Percentiles rank a stretch among this genome's conserved stretches.
Conservation (phyloP, 2,113 vertebrate genomes). For the Campylomormyrus tamandua region DNA sequence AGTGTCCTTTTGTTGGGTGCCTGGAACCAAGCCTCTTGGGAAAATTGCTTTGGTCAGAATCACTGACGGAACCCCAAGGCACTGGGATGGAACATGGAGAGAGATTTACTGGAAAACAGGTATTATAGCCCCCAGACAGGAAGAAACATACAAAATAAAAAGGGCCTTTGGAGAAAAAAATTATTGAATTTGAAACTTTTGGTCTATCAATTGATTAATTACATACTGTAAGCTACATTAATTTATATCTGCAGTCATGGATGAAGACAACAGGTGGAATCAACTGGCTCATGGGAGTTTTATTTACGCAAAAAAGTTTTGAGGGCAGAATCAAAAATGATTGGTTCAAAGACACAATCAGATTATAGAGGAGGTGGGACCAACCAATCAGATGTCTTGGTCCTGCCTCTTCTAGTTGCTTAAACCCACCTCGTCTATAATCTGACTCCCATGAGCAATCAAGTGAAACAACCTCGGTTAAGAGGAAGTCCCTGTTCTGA, state of each 20-base stretch:
- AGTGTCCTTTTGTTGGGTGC: background rate
- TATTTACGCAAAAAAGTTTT: background rate
- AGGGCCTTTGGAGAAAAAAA: background rate
- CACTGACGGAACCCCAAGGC: background rate
- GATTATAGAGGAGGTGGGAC: no score
- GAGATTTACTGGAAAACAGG: background rate
- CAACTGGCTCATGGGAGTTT: background rate
- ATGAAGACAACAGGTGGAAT: background rate
- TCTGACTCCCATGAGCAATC: no score
- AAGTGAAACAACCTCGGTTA: background rate
- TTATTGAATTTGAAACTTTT: background rate
- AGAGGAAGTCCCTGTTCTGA: background rate
- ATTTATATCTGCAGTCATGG: background rate
- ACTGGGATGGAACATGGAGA: background rate
- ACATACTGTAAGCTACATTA: background rate
- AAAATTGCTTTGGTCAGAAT: background rate
- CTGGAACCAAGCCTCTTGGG: background rate
- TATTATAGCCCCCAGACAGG: background rate
- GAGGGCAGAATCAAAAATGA: no score
- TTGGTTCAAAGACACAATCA: no score
- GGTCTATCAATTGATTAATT: background rate
- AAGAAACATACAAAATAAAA: background rate
- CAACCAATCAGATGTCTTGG: no score
- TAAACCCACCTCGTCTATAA: no score
- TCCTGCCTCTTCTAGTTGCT: no score